Conservation (phyloP, 2,797 vertebrate genomes). For the Sphenodon punctatus region DNA sequence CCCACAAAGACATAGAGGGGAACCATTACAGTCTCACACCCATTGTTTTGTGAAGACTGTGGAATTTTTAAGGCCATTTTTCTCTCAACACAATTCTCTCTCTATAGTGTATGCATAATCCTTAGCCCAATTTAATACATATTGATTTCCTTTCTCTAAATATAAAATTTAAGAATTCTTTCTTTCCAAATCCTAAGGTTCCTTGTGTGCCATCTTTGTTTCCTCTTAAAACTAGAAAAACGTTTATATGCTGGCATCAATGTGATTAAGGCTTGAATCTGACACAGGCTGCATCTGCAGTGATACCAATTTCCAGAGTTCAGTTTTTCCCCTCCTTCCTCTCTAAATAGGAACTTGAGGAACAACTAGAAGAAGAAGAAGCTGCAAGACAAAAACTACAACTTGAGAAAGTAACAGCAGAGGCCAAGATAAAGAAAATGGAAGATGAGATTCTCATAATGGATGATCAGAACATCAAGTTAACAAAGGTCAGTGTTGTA, state of each 20-base stretch:
- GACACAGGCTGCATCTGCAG: background rate
- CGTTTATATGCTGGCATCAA: background rate
- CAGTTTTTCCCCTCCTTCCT: background rate
- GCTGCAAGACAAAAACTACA: conserved; percentile 94
- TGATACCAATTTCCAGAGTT: background rate
- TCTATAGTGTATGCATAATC: background rate
- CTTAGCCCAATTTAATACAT: background rate
- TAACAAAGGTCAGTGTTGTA: conserved; percentile 83
- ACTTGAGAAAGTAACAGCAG: conserved; percentile 92
- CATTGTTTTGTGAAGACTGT: too few species aligned
- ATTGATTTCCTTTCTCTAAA: background rate
- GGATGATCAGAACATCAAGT: conserved; percentile 95
- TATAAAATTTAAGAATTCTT: background rate
- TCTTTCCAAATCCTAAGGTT: background rate
- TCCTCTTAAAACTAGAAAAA: background rate
- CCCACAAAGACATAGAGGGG: too few species aligned
- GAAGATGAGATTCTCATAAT: conserved; percentile 93
- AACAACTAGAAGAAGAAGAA: conserved; percentile 94
- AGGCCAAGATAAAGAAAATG: conserved; percentile 95
- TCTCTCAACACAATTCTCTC: background rate
- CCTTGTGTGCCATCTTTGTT: background rate
- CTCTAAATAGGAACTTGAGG: conserved; percentile 87
- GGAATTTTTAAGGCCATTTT: background rate
- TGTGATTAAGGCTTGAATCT: background rate
- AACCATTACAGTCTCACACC: too few species aligned